Evolutionary conservation across 1,140 invertebrate species (phyloP).

Genomic region (Microvelia longipes): DNA sequence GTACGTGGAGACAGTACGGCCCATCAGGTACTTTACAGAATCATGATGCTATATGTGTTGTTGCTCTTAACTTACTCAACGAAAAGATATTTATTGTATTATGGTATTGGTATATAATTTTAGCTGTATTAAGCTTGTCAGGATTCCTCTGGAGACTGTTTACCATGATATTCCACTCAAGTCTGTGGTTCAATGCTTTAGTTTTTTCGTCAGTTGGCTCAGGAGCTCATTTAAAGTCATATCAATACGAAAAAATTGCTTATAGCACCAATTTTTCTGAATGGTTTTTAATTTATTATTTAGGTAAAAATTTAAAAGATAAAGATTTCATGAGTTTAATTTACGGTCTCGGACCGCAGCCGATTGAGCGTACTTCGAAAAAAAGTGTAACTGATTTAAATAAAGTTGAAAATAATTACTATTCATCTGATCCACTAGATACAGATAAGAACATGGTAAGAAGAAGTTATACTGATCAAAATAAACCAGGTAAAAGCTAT

Average conservation of each 20-base stretch:
- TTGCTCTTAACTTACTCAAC: slow-evolving; percentile 63
- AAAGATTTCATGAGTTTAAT: background rate
- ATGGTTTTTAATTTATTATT: slow-evolving; percentile 82
- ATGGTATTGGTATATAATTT: slow-evolving; percentile 63
- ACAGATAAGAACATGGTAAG: too few relatives aligned
- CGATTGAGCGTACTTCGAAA: too few relatives aligned
- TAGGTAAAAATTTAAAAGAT: slow-evolving; percentile 79
- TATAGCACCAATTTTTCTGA: slow-evolving; percentile 73
- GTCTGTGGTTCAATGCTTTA: slow-evolving; percentile 46
- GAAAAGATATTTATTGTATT: slow-evolving; percentile 64
- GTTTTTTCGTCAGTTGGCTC: slow-evolving; percentile 39
- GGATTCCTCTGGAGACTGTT: slow-evolving; percentile 52
- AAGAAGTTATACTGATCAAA: too few relatives aligned
- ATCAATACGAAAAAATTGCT: slow-evolving; percentile 60
- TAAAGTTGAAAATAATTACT: too few relatives aligned
- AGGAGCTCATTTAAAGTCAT: slow-evolving; percentile 53
- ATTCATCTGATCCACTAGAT: too few relatives aligned
- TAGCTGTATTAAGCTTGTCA: slow-evolving; percentile 51
- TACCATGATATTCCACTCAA: slow-evolving; percentile 41
- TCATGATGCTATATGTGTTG: slow-evolving; percentile 50
- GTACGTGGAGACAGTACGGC: slow-evolving; percentile 39
- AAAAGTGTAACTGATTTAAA: too few relatives aligned
- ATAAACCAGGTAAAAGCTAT: too few relatives aligned
- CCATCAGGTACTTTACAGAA: slow-evolving; percentile 40
- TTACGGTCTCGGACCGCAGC: background rate